phyloP scores from a whole-genome alignment of 1,140 invertebrate genomes.

The Drosophila pallidifrons region DNA sequence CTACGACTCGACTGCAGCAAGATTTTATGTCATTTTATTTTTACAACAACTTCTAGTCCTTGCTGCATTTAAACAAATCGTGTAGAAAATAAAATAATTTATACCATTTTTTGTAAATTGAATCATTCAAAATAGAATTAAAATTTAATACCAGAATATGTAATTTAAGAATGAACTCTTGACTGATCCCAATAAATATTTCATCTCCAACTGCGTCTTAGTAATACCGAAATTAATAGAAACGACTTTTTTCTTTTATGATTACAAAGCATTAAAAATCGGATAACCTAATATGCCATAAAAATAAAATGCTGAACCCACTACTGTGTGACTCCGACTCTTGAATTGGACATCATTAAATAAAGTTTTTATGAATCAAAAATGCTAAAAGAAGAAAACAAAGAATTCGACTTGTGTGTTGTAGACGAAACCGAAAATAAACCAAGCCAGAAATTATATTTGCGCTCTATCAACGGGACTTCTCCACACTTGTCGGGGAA shows the following conservation, averaged over 20 bases:
- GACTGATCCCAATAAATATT: neutral
- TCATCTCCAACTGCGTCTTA: slow-evolving; percentile 6
- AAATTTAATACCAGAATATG: neutral
- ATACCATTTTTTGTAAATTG: too few relatives aligned
- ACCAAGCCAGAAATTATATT: slow-evolving; percentile 61
- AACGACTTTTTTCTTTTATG: slow-evolving; percentile 15
- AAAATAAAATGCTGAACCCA: slow-evolving; percentile 25
- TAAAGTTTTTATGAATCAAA: slow-evolving; percentile 23
- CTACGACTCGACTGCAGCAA: too few relatives aligned
- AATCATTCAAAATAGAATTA: too few relatives aligned
- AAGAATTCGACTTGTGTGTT: slow-evolving; percentile 47
- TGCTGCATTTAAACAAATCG: too few relatives aligned
- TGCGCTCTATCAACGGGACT: slow-evolving; percentile 16
- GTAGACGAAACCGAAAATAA: slow-evolving; percentile 64
- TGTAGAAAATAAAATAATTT: too few relatives aligned
- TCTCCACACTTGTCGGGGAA: neutral
- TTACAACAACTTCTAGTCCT: too few relatives aligned
- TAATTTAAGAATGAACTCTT: too few relatives aligned
- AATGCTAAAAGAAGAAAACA: slow-evolving; percentile 41
- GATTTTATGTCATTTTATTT: too few relatives aligned
- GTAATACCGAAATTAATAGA: neutral
- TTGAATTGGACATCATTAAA: slow-evolving; percentile 13
- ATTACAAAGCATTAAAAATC: slow-evolving; percentile 15
- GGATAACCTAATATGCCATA: slow-evolving; percentile 39
- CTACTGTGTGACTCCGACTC: slow-evolving; percentile 18